These are phyloP conservation scores for Drosophila aff. DNA, from an alignment of 1,140 invertebrate genomes.

Conservation along the genomic window DNA sequence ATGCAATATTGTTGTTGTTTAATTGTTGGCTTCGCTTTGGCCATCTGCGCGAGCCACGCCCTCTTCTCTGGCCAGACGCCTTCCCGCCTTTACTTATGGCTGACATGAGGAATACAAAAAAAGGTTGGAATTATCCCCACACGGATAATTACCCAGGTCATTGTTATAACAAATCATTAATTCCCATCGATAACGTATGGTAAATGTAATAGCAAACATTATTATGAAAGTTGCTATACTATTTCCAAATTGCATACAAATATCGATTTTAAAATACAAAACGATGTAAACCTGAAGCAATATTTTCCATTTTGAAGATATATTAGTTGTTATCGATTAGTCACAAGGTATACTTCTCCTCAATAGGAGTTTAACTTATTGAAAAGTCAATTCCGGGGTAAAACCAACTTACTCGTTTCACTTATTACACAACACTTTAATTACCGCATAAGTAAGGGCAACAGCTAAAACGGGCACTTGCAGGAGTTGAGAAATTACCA, in stretches of 20 bases:
- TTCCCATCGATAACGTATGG: too few relatives aligned
- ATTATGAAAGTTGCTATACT: neutral
- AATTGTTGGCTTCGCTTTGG: conserved; percentile 49
- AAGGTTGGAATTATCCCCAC: neutral
- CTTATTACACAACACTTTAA: conserved; percentile 40
- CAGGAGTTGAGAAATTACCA: conserved; percentile 29
- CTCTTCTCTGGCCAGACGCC: conserved; percentile 5
- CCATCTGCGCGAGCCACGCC: conserved; percentile 37
- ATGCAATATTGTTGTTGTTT: conserved; percentile 31
- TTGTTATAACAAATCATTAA: neutral
- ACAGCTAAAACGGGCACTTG: too few relatives aligned
- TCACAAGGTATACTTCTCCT: neutral
- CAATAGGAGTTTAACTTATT: conserved; percentile 3
- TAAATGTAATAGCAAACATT: neutral
- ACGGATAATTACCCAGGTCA: neutral
- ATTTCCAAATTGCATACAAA: neutral
- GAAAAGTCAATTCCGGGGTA: conserved; percentile 37
- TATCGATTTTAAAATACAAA: neutral
- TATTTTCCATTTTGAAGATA: neutral
- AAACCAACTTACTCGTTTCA: conserved; percentile 9
- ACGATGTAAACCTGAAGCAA: too few relatives aligned
- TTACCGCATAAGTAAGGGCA: conserved; percentile 23
- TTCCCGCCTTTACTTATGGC: conserved; percentile 46
- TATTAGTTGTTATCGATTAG: neutral
- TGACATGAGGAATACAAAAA: conserved; percentile 14